Base-by-base conservation (phyloP, 2,888 invertebrate species). In the Stegophylla sp. region DNA sequence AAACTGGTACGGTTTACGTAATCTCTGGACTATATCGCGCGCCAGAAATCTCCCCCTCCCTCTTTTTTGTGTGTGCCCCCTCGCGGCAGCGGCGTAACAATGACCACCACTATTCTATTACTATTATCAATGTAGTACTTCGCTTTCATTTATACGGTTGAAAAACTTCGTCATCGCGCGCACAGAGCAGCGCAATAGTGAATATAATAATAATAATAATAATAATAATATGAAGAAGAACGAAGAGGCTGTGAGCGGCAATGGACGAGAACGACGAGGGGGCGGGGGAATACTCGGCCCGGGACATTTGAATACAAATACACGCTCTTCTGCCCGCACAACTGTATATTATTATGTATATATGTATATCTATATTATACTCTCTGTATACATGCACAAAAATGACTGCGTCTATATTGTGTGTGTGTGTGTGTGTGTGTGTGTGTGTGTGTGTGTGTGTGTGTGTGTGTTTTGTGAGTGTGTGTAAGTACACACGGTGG, bases 301-400 rank as follows among this genome's bases (percentile, higher is more conserved):
- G 63, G 74, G 63, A 64, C 74, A 64, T 74, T 74, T 74, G 63
- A 74, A 74, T 74, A 74, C 74, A 51, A 73, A 74, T 56, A 74
- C 51, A 23, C n/a, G 34, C 41, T 67, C 63, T 74, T 74, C 63
- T 74, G 43, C 48, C 45, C 34, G 48, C 48, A 48, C 45, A 48
- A 61, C 61, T 41, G 17, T 23, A 17, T 17, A 34, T 34, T 34
- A 34, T 34, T 34, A 15, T 15, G 28, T 23, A 23, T 23, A 13
- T 59, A 23, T 56, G 23, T 56, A 56, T 56, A 4, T 56, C 1
- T 20, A 7, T 61, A 15, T 61, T n/a, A n/a, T n/a, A n/a, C n/a
- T n/a, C n/a, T n/a, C 4, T 61, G 56, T 61, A 4, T 61, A 23
- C 20, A 9, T 17, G 15, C 71, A 72, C 34, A 72, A 72, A 72